Evolutionary conservation across 2,797 vertebrate genomes (phyloP), one percentile per base, ranked within the genome.

Genomic region (Macropus fuliginosus): DNA sequence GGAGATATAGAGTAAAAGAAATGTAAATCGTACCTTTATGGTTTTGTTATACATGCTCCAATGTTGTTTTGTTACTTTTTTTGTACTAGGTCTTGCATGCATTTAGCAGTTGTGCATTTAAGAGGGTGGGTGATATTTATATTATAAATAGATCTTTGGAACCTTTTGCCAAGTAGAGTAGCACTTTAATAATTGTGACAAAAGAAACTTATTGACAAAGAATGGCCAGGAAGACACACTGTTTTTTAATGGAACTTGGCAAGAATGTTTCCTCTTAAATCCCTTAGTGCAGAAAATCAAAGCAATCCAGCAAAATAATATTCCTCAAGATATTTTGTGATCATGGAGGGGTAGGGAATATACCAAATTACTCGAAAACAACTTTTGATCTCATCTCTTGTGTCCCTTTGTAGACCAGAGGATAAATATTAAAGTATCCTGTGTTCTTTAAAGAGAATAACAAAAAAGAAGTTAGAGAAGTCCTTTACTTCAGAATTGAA

Each of bases 101-200:
- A 5, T 94, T 98, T 97, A 97, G 95, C 97, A 92, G 94, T 89
- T 94, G 1, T 50, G 94, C 54, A 91, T 54, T 97, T 97, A 93
- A 97, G 91, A 97, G 97, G 96, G 95, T 98, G 94, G 90, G 54
- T 94, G 94, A 74, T 91, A 91, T 89, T 97, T 98, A 92, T 56
- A 93, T 87, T 34, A 6, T 52, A 34, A 97, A 87, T 94, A 54
- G 46, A 91, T 91, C 96, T 94, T 97, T 74, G 96, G 91, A 91
- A 94, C 46, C 21, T 93, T 98, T 97, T 96, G 92, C 74, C 21
- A 93, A 97, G 59, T 96, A 74, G 55, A 93, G 94, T 94, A 96
- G 40, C 96, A 96, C 97, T 97, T 97, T 97, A 74, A 93, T 96
- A 95, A 95, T 93, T 96, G 55, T 46, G 94, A 96, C 93, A 89